phyloP scores from a whole-genome alignment of 2,113 vertebrate species.

The Coregonus clupeaformis region DNA sequence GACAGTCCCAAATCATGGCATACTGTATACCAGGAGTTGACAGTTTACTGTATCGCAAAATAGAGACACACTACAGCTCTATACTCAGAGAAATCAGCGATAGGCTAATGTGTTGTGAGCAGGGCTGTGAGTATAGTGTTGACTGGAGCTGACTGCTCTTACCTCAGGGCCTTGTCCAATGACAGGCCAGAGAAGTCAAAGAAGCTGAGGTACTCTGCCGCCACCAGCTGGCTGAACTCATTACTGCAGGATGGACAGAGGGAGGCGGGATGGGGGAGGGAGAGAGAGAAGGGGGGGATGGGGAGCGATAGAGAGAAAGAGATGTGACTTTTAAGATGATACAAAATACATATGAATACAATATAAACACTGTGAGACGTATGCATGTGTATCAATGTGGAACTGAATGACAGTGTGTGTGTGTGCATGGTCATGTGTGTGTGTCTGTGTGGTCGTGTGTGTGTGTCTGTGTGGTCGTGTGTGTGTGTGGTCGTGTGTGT shows the following conservation, averaged over 20 bases:
- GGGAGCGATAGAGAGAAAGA: too few species aligned
- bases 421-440: constrained; percentile 13
- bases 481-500: not conserved
- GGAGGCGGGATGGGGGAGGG: not conserved
- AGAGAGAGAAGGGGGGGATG: too few species aligned
- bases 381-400: not conserved
- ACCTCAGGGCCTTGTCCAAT: constrained; percentile 79
- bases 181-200: constrained; percentile 78
- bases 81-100: constrained; percentile 43
- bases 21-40: not conserved
- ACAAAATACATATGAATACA: too few species aligned
- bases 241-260: constrained; percentile 65
- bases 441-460: not conserved
- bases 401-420: too few species aligned
- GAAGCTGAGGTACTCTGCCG: constrained; percentile 80
- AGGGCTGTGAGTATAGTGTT: constrained; percentile 21
- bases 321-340: too few species aligned
- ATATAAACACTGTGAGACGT: not conserved
- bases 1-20: not conserved
- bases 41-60: not conserved
- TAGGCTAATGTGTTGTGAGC: constrained; percentile 31
- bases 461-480: not conserved
- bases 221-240: constrained; percentile 81
- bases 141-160: constrained; percentile 38
- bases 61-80: constrained; percentile 24